Evolutionary conservation across 1,140 invertebrate genomes (phyloP), one percentile per base, ranked within the genome.

Genomic region (Parasteatoda tepidariorum): DNA sequence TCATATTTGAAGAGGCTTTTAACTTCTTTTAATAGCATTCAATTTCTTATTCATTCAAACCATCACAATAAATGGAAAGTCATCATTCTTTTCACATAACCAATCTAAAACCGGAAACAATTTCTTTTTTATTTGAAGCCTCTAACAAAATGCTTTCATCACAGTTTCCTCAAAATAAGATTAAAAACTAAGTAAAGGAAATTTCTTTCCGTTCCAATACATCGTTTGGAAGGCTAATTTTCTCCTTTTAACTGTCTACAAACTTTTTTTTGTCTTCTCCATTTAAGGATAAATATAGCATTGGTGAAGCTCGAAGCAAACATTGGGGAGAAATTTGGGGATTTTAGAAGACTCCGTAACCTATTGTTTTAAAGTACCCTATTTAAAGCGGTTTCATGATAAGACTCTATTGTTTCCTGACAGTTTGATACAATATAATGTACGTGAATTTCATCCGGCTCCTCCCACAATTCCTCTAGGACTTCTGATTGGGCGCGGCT

Each of bases 61-160:
- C 76, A 22, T 79, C 76, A 34, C 76, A 26, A 78, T 66, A 54
- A 33, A 38, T 34, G 24, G 33, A 76, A 62, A 59, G 34, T 38
- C 59, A 34, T 38, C 30, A 15, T 24, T n/a, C 57, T 61, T 61
- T 75, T 41, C 73, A 61, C 24, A 38, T 61, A 48, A 48, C 57
- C 30, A 62, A 73, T 41, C 31, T 41, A 54, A 26, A 55, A 57
- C 64, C 62, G 76, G 76, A 79, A 79, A 67, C 41, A 57, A 57
- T 68, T 79, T 68, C 68, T 64, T 79, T 68, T 79, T 79, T 79
- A 79, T 68, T 68, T 79, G 5, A 64, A 57, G 64, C 76, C 64
- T 79, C 59, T 41, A 76, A 76, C 73, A 64, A 76, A 76, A 76
- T 76, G 57, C 61, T 68, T 66, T 79, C 68, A 64, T 79, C 76